Evolutionary conservation across 1,140 invertebrate species (phyloP).

Genomic region (Leptinotarsa texana): DNA sequence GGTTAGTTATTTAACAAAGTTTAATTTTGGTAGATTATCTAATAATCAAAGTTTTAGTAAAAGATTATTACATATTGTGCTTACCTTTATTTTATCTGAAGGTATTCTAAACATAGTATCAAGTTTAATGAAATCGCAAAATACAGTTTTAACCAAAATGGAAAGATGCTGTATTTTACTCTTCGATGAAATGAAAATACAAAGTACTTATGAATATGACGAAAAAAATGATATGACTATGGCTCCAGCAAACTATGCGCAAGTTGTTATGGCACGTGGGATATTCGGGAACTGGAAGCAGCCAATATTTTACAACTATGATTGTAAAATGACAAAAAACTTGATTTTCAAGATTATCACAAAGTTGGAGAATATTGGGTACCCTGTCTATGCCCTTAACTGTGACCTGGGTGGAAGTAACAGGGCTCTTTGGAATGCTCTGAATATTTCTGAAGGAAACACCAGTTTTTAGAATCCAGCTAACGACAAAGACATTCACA

Average conservation of each 20-base stretch:
- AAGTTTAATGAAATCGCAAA: slow-evolving; percentile 23
- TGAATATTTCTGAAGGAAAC: slow-evolving; percentile 32
- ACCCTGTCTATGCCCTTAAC: slow-evolving; percentile 21
- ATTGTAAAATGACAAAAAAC: slow-evolving; percentile 34
- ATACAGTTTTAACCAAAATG: slow-evolving; percentile 24
- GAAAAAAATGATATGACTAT: too few species aligned
- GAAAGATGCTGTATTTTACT: slow-evolving; percentile 31
- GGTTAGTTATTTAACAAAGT: slow-evolving; percentile 14
- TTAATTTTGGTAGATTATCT: neutral
- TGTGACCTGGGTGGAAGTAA: slow-evolving; percentile 32
- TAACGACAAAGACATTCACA: slow-evolving; percentile 22
- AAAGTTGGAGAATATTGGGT: slow-evolving; percentile 32
- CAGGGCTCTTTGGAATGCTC: slow-evolving; percentile 26
- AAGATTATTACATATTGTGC: neutral
- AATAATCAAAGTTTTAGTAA: too few species aligned
- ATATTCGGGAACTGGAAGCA: slow-evolving; percentile 19
- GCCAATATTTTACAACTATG: slow-evolving; percentile 31
- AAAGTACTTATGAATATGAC: slow-evolving; percentile 10
- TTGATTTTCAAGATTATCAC: slow-evolving; percentile 27
- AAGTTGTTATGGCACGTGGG: too few species aligned
- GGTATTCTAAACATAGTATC: slow-evolving; percentile 28
- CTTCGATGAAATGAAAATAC: slow-evolving; percentile 36
- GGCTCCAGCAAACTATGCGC: too few species aligned
- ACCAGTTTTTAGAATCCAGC: slow-evolving; percentile 31
- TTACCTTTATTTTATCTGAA: slow-evolving; percentile 23